Evolutionary conservation across 1,140 invertebrate species (phyloP).

Genomic region (Drosophila nebulosa): DNA sequence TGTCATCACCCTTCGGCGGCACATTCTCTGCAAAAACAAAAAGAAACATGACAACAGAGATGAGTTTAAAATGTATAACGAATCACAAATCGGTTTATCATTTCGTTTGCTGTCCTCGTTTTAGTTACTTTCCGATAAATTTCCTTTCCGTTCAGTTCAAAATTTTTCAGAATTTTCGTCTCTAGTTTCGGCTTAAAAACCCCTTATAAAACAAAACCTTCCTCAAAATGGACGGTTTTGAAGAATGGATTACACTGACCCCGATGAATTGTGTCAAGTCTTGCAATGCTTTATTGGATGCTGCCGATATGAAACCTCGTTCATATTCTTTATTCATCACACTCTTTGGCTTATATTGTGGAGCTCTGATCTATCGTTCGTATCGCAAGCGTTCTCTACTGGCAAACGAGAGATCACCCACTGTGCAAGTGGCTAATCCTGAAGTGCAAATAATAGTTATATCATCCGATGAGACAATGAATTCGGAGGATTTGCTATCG

Average conservation of each 20-base stretch:
- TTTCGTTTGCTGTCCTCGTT: not conserved
- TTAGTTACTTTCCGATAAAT: not conserved
- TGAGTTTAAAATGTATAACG: not conserved
- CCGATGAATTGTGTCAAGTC: constrained; percentile 27
- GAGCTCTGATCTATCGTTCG: constrained; percentile 9
- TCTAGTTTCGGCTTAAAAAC: constrained; percentile 9
- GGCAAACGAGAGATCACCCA: not conserved
- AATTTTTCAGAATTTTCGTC: constrained; percentile 21
- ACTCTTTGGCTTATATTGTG: constrained; percentile 30
- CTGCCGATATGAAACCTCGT: not conserved
- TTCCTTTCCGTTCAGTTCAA: not conserved
- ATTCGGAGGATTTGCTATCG: not conserved
- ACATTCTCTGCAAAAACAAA: constrained; percentile 80
- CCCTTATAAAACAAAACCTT: too few relatives aligned
- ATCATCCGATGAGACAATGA: not conserved
- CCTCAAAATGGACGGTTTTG: constrained; percentile 13
- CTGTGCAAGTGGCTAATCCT: not conserved
- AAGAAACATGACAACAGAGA: not conserved
- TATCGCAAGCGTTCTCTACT: not conserved
- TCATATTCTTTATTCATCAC: constrained; percentile 8
- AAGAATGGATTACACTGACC: constrained; percentile 35
- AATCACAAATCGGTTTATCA: not conserved
- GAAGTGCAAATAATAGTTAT: not conserved
- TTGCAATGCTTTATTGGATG: constrained; percentile 11
- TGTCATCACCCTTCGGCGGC: constrained; percentile 87